Percentiles rank a stretch among this genome's conserved stretches.
phyloP scores from a whole-genome alignment of 2,113 vertebrate species.

The Antechinus stuartii region DNA sequence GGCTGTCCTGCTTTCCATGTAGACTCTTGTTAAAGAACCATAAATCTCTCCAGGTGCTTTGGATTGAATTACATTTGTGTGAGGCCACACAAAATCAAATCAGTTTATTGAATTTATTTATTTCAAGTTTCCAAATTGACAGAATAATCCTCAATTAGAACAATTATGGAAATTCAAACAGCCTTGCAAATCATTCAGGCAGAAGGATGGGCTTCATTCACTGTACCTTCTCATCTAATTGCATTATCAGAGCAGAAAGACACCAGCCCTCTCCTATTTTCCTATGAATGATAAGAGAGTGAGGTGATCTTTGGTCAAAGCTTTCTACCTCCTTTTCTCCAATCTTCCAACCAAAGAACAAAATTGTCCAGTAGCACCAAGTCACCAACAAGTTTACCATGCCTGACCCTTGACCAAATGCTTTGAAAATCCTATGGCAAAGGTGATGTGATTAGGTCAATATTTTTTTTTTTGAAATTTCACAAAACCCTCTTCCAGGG shows the following conservation, averaged over 20 bases:
- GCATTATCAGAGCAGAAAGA: constrained; percentile 24
- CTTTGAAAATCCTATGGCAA: background rate
- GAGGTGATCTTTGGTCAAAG: background rate
- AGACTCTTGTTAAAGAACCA: background rate
- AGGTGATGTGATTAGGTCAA: background rate
- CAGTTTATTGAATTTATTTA: constrained; percentile 47
- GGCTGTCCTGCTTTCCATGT: background rate
- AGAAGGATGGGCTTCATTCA: background rate
- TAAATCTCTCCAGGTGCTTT: background rate
- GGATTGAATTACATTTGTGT: constrained; percentile 26
- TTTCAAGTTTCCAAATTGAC: constrained; percentile 30
- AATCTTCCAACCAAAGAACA: background rate
- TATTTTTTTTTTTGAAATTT: background rate
- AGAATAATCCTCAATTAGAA: constrained; percentile 33
- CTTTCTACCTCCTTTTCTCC: background rate
- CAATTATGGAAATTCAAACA: constrained; percentile 16
- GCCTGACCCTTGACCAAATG: background rate
- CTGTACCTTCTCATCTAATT: constrained; percentile 13
- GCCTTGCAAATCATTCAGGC: background rate
- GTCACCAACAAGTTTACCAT: background rate
- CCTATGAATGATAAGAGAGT: background rate
- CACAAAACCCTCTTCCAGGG: background rate
- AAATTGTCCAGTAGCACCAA: background rate
- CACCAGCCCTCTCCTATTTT: background rate
- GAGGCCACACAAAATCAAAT: constrained; percentile 8